A percentile compares a stretch with the other conserved stretches of the same genome.
phyloP scores from a whole-genome alignment of 1,140 invertebrate species.

The Musca domestica region DNA sequence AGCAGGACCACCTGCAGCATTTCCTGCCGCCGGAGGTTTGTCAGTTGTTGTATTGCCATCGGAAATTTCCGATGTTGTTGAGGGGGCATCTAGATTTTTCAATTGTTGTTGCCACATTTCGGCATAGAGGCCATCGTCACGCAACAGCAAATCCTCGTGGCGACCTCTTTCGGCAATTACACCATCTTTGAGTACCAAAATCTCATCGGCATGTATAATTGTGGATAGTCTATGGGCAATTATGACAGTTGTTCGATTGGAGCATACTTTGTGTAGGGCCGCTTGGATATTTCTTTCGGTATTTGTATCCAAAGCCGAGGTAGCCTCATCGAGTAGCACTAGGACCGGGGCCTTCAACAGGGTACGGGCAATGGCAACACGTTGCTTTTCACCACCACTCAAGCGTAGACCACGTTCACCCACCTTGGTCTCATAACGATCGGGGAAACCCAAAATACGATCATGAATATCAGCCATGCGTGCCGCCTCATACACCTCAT shows the following conservation, averaged over 20 bases:
- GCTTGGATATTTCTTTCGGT: conserved; percentile 82
- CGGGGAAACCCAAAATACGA: conserved; percentile 84
- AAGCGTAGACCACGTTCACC: conserved; percentile 77
- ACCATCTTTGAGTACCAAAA: conserved; percentile 86
- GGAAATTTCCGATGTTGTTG: conserved; percentile 22
- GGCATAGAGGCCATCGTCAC: conserved; percentile 68
- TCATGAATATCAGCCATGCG: conserved; percentile 92
- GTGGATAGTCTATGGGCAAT: conserved; percentile 92
- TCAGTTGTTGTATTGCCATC: conserved; percentile 7
- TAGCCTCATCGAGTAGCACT: conserved; percentile 88
- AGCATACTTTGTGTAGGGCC: conserved; percentile 72
- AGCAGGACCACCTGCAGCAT: background rate
- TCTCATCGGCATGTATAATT: conserved; percentile 90
- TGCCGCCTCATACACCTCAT: conserved; percentile 85
- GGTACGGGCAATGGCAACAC: conserved; percentile 87
- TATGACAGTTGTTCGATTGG: conserved; percentile 86
- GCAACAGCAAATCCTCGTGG: conserved; percentile 73
- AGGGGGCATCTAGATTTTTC: conserved; percentile 56
- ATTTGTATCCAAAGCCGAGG: conserved; percentile 79
- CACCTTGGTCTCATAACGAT: conserved; percentile 82
- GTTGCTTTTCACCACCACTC: conserved; percentile 90
- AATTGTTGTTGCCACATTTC: conserved; percentile 89
- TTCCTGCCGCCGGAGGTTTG: conserved; percentile 19
- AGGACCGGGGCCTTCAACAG: conserved; percentile 84
- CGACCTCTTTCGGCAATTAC: conserved; percentile 88